These are phyloP conservation scores for Brassicogethes aeneus DNA, from an alignment of 2,888 invertebrate species.

Conservation along the genomic window DNA sequence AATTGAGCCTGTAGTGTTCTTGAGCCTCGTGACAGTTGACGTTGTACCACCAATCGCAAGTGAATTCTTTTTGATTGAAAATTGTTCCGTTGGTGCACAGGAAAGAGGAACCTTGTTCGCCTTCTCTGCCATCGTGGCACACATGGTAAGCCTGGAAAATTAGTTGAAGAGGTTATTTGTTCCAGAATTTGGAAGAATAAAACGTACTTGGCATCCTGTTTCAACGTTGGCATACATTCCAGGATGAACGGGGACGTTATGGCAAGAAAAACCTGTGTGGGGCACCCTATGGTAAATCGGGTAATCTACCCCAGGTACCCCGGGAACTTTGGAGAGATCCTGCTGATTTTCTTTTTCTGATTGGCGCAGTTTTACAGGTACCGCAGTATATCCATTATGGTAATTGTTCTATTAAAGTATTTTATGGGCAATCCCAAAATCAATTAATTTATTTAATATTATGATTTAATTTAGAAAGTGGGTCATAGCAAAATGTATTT, in stretches of 20 bases:
- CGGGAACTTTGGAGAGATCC: slow-evolving; percentile 73
- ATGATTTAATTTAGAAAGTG: slow-evolving; percentile 1
- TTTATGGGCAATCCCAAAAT: slow-evolving; percentile 1
- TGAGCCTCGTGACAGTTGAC: slow-evolving; percentile 73
- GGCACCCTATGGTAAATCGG: slow-evolving; percentile 72
- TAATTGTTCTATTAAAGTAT: no score
- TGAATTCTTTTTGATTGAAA: slow-evolving; percentile 77
- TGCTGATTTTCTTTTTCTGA: slow-evolving; percentile 59
- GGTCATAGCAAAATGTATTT: no score
- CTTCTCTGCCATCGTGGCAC: slow-evolving; percentile 79
- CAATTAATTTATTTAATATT: slow-evolving; percentile 3
- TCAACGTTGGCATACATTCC: slow-evolving; percentile 90
- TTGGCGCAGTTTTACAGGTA: slow-evolving; percentile 25
- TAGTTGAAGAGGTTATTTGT: slow-evolving; percentile 6
- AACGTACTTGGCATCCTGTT: slow-evolving; percentile 69
- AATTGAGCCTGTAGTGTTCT: slow-evolving; percentile 65
- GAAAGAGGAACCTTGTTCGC: slow-evolving; percentile 74
- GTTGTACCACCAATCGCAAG: slow-evolving; percentile 91
- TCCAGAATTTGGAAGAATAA: not conserved
- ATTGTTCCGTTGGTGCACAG: slow-evolving; percentile 80
- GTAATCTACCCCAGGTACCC: slow-evolving; percentile 70
- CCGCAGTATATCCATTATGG: slow-evolving; percentile 8
- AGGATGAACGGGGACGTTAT: slow-evolving; percentile 67
- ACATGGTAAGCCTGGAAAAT: slow-evolving; percentile 68
- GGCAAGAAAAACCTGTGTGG: slow-evolving; percentile 69